Evolutionary conservation across 2,113 vertebrate species (phyloP).

Genomic region (Plectropomus leopardus): DNA sequence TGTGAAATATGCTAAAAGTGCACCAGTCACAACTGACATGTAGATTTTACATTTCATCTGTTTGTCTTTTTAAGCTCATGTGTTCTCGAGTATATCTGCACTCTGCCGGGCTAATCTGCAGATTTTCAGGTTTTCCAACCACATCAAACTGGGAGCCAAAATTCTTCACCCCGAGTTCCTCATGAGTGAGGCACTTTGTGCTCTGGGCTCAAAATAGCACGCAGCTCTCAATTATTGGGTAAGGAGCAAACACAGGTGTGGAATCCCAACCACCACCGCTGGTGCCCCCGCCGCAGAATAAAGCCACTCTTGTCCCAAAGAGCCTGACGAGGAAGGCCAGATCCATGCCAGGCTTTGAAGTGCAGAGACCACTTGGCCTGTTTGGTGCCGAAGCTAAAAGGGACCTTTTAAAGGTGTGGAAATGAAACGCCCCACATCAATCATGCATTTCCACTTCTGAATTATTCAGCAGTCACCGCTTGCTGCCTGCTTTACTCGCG

Average conservation of each 20-base stretch:
- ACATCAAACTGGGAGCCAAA: slow-evolving; percentile 76
- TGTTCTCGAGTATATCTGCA: slow-evolving; percentile 44
- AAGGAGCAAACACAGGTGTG: slow-evolving; percentile 97
- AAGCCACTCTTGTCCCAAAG: slow-evolving; percentile 85
- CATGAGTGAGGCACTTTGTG: slow-evolving; percentile 85
- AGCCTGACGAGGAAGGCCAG: slow-evolving; percentile 79
- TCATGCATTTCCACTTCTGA: slow-evolving; percentile 91
- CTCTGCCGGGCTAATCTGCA: slow-evolving; percentile 54
- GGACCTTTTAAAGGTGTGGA: slow-evolving; percentile 81
- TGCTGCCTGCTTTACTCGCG: slow-evolving; percentile 73
- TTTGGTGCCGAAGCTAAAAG: slow-evolving; percentile 74
- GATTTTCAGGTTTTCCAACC: slow-evolving; percentile 77
- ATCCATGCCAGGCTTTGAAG: slow-evolving; percentile 81
- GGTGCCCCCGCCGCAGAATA: slow-evolving; percentile 79
- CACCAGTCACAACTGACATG: slow-evolving; percentile 12
- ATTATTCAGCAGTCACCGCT: slow-evolving; percentile 84
- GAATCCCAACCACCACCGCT: slow-evolving; percentile 78
- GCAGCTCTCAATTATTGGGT: slow-evolving; percentile 92
- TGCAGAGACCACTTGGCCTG: slow-evolving; percentile 81
- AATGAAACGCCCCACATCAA: slow-evolving; percentile 92
- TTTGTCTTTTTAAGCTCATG: slow-evolving; percentile 47
- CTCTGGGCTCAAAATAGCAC: slow-evolving; percentile 91
- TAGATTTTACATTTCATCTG: slow-evolving; percentile 19
- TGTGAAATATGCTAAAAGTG: slow-evolving; percentile 4
- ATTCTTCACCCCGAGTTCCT: slow-evolving; percentile 67